Evolutionary conservation across 1,140 invertebrate species (phyloP).

Genomic region (Drosophila erecta): DNA sequence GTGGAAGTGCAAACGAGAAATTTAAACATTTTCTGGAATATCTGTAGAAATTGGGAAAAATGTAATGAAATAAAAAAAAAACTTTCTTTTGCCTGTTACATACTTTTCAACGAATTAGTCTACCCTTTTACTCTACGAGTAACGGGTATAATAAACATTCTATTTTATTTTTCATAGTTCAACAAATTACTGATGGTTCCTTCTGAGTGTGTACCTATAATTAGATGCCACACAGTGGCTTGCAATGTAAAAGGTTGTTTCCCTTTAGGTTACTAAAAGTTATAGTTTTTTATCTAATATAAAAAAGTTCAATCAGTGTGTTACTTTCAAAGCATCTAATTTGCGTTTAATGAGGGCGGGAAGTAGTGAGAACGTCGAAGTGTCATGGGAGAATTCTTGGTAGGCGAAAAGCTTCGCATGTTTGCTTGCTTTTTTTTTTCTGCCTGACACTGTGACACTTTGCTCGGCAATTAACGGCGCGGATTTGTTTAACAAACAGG

Average conservation of each 20-base stretch:
- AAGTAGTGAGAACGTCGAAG: slow-evolving; percentile 38
- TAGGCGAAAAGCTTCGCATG: slow-evolving; percentile 35
- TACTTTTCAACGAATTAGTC: too few relatives aligned
- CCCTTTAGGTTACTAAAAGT: too few relatives aligned
- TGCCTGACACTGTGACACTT: slow-evolving; percentile 63
- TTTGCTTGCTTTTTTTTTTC: slow-evolving; percentile 13
- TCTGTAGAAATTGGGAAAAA: too few relatives aligned
- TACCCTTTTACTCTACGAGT: too few relatives aligned
- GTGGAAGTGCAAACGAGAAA: too few relatives aligned
- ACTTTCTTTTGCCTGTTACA: too few relatives aligned
- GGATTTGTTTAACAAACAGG: slow-evolving; percentile 81
- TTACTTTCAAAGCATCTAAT: not conserved
- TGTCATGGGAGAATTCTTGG: slow-evolving; percentile 51
- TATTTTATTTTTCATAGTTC: too few relatives aligned
- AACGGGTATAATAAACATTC: not conserved
- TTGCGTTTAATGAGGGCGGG: not conserved
- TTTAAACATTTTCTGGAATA: too few relatives aligned
- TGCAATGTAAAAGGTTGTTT: too few relatives aligned
- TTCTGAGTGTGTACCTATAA: not conserved
- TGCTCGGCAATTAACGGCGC: slow-evolving; percentile 69
- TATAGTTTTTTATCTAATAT: too few relatives aligned
- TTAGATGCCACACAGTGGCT: not conserved
- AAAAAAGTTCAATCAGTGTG: too few relatives aligned
- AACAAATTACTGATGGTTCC: not conserved
- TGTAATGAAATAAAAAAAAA: too few relatives aligned